Percentiles rank a stretch among this genome's conserved stretches.
Conservation (phyloP, 2,797 vertebrate species). For the Chelonia mydas region DNA sequence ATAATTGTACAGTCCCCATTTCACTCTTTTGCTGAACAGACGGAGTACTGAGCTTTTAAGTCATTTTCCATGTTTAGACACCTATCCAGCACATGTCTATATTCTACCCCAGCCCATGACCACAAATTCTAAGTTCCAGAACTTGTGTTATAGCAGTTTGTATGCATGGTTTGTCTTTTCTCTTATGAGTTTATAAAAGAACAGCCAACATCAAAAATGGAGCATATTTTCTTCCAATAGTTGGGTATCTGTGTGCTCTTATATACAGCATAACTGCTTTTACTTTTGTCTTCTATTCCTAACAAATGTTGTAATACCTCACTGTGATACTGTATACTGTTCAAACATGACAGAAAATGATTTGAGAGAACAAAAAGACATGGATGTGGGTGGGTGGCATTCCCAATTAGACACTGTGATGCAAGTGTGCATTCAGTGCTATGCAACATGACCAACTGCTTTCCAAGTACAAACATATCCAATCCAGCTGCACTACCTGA, state of each 20-base stretch:
- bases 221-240: neutral
- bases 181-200: neutral
- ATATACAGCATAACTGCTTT: neutral
- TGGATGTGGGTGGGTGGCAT: fast-evolving
- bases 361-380: slow-evolving; percentile 3
- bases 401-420: neutral
- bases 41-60: neutral
- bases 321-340: neutral
- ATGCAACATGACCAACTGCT: neutral
- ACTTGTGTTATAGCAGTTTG: neutral
- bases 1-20: neutral
- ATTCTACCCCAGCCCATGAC: neutral
- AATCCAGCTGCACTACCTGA: slow-evolving; percentile 15
- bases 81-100: neutral
- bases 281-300: neutral
- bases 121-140: slow-evolving; percentile 6
- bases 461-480: neutral
- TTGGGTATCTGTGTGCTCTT: neutral
- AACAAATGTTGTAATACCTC: neutral
- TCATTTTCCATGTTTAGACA: neutral
- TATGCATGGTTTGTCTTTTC: neutral
- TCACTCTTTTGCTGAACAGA: neutral
- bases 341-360: neutral
- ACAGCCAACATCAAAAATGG: neutral
- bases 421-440: neutral